phyloP scores from a whole-genome alignment of 2,888 invertebrate species.

The Calameuta filiformis region DNA sequence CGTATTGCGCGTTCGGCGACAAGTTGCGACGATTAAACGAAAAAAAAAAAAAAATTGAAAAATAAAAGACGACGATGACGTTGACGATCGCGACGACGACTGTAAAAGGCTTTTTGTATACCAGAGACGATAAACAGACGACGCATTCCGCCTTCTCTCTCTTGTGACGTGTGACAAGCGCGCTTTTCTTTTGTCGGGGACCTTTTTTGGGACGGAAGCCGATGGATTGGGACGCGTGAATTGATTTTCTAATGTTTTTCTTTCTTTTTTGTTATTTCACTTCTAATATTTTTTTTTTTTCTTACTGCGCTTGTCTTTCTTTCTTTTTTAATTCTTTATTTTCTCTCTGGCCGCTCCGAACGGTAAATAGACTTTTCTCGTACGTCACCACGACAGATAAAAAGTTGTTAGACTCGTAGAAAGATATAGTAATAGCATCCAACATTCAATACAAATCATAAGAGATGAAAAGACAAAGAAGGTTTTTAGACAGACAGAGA shows the following conservation, averaged over 20 bases:
- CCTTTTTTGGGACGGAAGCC: background rate
- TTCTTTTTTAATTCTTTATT: background rate
- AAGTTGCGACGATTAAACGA: background rate
- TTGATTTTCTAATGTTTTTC: background rate
- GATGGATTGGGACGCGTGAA: background rate
- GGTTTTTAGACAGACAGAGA: background rate
- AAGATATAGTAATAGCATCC: slow-evolving; percentile 48
- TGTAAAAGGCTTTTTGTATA: background rate
- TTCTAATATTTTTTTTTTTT: background rate
- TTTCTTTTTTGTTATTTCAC: background rate
- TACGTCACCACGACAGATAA: slow-evolving; percentile 51
- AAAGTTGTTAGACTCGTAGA: slow-evolving; percentile 24
- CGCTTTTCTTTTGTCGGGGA: background rate
- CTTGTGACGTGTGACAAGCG: background rate
- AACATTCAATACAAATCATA: slow-evolving; percentile 59
- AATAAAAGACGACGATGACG: background rate
- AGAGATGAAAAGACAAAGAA: slow-evolving; percentile 20
- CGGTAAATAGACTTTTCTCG: slow-evolving; percentile 49
- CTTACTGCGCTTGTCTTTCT: background rate
- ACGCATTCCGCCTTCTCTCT: background rate
- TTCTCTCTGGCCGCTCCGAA: background rate
- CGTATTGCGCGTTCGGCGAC: slow-evolving; percentile 1
- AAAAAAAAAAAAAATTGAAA: background rate
- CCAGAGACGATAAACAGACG: background rate
- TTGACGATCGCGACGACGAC: background rate